phyloP scores from a whole-genome alignment of 2,113 vertebrate species.

The Vireo altiloquus region DNA sequence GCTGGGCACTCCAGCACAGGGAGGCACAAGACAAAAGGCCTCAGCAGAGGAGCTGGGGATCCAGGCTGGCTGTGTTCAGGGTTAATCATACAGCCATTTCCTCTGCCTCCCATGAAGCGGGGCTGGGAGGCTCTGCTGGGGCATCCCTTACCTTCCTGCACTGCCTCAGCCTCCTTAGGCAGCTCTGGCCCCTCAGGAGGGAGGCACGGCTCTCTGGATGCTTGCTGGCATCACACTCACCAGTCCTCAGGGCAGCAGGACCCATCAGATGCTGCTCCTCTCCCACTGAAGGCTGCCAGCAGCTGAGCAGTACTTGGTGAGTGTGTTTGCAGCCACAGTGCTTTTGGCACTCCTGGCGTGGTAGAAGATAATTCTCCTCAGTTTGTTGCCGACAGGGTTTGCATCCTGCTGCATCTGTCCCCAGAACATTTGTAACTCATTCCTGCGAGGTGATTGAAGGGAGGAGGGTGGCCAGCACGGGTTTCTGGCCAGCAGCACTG shows the following conservation, averaged over 20 bases:
- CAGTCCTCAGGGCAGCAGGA: not conserved
- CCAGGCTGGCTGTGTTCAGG: not conserved
- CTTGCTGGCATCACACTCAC: accelerated
- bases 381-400: not conserved
- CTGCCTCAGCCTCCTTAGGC: not conserved
- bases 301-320: not conserved
- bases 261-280: not conserved
- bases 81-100: not conserved
- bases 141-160: not conserved
- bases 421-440: not conserved
- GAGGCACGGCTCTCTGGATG: not conserved
- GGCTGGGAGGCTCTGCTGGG: not conserved
- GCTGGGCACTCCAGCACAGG: not conserved
- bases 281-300: not conserved
- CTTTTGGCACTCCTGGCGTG: not conserved
- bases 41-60: not conserved
- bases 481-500: not conserved
- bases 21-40: not conserved
- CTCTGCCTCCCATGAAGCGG: not conserved
- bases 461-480: not conserved
- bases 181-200: not conserved
- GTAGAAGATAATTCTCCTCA: not conserved
- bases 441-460: not conserved
- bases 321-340: not conserved
- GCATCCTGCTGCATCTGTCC: not conserved